Percentiles rank a stretch among this genome's conserved stretches.
phyloP scores from a whole-genome alignment of 35 echinoderm and acorn worm genomes.

The Anneissia japonica region DNA sequence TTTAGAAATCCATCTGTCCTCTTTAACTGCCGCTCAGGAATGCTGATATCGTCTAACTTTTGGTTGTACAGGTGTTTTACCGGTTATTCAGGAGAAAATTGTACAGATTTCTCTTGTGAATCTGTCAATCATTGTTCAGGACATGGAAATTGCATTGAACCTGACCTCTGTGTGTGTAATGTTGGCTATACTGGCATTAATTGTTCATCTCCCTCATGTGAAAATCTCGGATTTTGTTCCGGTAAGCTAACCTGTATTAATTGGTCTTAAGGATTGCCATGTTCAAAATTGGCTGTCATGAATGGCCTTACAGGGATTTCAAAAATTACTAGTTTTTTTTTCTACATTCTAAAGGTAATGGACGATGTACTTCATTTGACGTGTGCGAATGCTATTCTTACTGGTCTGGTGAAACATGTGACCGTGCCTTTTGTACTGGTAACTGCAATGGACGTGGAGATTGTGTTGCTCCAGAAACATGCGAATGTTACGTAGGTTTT shows the following conservation, averaged over 20 bases:
- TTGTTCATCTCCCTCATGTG: background rate
- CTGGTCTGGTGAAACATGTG: background rate
- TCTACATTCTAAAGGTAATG: background rate
- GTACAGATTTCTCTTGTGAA: background rate
- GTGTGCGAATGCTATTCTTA: background rate
- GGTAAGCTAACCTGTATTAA: background rate
- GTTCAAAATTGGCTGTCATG: too few relatives aligned
- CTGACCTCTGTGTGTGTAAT: background rate
- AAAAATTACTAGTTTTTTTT: background rate
- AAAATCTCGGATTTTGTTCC: background rate
- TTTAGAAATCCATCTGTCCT: too few relatives aligned
- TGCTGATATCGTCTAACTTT: too few relatives aligned
- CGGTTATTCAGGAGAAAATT: background rate
- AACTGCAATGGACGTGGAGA: background rate
- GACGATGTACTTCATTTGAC: background rate
- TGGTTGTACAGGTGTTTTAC: conserved; percentile 10
- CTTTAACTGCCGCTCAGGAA: too few relatives aligned
- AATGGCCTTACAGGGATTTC: background rate
- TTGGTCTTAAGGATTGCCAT: background rate
- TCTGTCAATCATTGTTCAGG: background rate
- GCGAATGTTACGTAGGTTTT: background rate
- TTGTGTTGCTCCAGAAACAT: background rate
- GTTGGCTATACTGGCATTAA: background rate
- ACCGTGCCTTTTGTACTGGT: background rate
- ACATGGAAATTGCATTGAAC: conserved; percentile 5